These are phyloP conservation scores for Byasa hedistus DNA, from an alignment of 2,888 invertebrate genomes.

Conservation along the genomic window DNA sequence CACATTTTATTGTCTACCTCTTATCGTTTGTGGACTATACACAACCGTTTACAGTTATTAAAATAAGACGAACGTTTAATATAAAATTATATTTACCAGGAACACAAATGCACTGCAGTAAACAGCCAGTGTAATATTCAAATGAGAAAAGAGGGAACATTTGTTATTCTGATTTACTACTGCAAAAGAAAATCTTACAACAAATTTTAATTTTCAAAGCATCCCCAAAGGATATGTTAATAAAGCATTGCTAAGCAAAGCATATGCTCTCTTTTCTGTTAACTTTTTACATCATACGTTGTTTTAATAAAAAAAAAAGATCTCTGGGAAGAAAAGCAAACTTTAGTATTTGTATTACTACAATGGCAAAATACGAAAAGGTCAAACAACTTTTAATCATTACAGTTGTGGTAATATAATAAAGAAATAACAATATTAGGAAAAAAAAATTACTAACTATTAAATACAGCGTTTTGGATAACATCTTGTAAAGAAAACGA, in stretches of 20 bases:
- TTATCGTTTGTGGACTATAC: slow-evolving; percentile 13
- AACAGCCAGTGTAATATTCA: slow-evolving; percentile 11
- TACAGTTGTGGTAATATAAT: no score
- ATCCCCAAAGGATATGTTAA: slow-evolving; percentile 17
- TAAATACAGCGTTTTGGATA: no score
- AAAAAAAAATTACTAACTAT: no score
- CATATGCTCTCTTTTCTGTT: background rate
- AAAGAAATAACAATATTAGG: no score
- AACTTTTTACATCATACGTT: slow-evolving; percentile 7
- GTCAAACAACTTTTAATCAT: background rate
- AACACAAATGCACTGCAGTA: background rate
- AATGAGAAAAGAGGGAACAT: background rate
- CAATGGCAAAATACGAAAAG: background rate
- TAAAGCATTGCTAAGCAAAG: slow-evolving; percentile 15
- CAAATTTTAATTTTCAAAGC: slow-evolving; percentile 14
- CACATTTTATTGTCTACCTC: slow-evolving; percentile 13
- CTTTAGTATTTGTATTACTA: background rate
- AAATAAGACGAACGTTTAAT: slow-evolving; percentile 5
- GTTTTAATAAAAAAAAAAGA: slow-evolving; percentile 9
- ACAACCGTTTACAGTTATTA: slow-evolving; percentile 15
- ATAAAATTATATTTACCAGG: slow-evolving; percentile 2
- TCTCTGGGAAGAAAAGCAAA: background rate
- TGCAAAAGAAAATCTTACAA: slow-evolving; percentile 13
- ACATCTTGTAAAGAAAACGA: no score
- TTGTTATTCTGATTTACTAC: background rate